phyloP scores from a whole-genome alignment of 2,888 invertebrate species.

The Laspeyria flexula region DNA sequence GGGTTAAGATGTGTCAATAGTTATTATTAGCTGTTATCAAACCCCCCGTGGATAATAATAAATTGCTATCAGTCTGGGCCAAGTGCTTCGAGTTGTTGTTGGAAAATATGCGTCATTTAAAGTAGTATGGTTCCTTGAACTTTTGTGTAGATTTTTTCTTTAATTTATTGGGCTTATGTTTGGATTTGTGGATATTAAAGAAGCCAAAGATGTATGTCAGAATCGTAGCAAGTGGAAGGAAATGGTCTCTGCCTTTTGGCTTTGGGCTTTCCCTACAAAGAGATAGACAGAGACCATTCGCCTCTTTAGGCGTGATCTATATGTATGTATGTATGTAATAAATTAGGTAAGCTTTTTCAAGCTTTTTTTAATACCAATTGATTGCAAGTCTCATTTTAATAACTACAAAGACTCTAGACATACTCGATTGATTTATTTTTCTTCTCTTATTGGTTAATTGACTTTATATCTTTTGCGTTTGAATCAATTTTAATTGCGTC shows the following conservation, averaged over 20 bases:
- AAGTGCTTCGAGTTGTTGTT: constrained; percentile 18
- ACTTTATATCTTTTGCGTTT: neutral
- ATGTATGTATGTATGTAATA: too few species aligned
- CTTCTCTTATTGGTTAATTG: constrained; percentile 7
- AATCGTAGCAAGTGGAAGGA: too few species aligned
- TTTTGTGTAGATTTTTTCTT: neutral
- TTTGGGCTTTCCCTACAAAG: too few species aligned
- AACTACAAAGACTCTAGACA: neutral
- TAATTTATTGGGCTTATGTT: neutral
- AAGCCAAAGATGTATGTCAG: too few species aligned
- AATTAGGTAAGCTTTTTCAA: too few species aligned
- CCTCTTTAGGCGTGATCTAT: too few species aligned
- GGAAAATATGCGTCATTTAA: constrained; percentile 7
- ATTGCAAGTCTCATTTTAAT: neutral
- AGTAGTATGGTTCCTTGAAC: neutral
- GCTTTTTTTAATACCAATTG: neutral
- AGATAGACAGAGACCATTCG: too few species aligned
- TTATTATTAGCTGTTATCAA: constrained; percentile 39
- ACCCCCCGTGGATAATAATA: constrained; percentile 41
- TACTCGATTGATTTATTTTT: constrained; percentile 7
- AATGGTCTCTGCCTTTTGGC: too few species aligned
- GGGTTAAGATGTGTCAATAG: constrained; percentile 36
- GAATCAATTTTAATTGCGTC: constrained; percentile 8
- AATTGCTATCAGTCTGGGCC: constrained; percentile 27
- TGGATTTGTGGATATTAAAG: neutral